A percentile compares a stretch with the other conserved stretches of the same genome.
Conservation (phyloP, 2,797 vertebrate genomes). For the Crax fasciolata region DNA sequence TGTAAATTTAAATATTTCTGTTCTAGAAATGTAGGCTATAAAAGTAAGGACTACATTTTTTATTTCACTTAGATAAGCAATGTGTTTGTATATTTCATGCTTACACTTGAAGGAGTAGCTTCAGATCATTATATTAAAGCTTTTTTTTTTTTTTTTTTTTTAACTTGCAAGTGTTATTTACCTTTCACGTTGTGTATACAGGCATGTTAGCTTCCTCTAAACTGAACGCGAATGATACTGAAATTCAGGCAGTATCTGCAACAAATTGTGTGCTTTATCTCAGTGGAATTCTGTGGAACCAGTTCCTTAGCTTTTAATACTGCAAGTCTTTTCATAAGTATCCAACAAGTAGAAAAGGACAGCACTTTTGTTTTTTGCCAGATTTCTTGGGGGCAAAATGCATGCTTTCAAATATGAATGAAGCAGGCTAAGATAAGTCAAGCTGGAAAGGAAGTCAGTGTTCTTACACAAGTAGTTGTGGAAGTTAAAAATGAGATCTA, state of each 20-base stretch:
- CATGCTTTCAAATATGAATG: conserved; percentile 82
- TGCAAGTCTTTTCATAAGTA: conserved; percentile 74
- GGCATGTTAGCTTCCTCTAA: neutral
- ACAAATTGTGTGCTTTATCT: conserved; percentile 42
- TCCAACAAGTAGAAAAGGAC: conserved; percentile 53
- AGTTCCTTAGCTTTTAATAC: conserved; percentile 84
- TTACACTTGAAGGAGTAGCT: neutral
- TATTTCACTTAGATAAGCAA: neutral
- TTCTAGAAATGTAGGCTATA: conserved; percentile 9
- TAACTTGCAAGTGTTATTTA: neutral
- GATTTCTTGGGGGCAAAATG: conserved; percentile 86
- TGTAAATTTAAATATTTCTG: conserved; percentile 1
- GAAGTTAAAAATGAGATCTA: conserved; percentile 78
- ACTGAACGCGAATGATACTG: neutral
- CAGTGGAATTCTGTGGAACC: conserved; percentile 89
- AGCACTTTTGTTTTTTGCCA: conserved; percentile 81
- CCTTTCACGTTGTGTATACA: neutral
- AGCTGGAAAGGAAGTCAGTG: conserved; percentile 75
- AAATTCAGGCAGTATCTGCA: conserved; percentile 40
- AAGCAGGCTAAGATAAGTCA: conserved; percentile 83
- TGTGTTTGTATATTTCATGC: neutral
- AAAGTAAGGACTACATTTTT: neutral
- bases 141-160: neutral
- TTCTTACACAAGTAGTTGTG: conserved; percentile 76
- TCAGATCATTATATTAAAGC: neutral